Percentiles rank a stretch among this genome's conserved stretches.
These are phyloP conservation scores for Diplosoma virens DNA, from an alignment of 23 tunicate genomes.

Conservation along the genomic window DNA sequence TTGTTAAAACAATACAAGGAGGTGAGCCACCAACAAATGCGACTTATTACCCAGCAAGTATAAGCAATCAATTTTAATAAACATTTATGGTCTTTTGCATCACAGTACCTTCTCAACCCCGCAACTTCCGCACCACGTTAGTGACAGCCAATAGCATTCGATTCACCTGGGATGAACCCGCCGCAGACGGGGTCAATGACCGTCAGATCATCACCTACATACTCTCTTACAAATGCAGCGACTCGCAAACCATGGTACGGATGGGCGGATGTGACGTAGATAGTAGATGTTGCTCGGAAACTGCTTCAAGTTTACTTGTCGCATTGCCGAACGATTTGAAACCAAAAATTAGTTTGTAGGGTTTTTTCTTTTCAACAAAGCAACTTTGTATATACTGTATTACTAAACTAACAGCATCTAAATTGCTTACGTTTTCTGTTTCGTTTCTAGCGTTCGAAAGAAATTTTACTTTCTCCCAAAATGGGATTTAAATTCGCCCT, in stretches of 20 bases:
- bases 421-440: too few species aligned
- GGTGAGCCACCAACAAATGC: constrained; percentile 25
- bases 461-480: background rate
- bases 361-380: too few species aligned
- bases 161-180: constrained; percentile 57
- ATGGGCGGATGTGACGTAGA: too few species aligned
- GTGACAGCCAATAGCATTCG: constrained; percentile 37
- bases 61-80: background rate
- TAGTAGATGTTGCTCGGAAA: too few species aligned
- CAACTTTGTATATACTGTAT: too few species aligned
- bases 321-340: too few species aligned
- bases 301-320: too few species aligned
- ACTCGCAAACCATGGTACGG: too few species aligned
- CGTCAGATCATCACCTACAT: constrained; percentile 51
- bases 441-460: background rate
- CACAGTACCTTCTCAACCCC: constrained; percentile 88
- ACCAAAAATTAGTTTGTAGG: too few species aligned
- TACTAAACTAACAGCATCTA: too few species aligned
- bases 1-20: constrained; percentile 64
- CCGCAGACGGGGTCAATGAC: constrained; percentile 1
- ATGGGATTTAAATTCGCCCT: constrained; percentile 13
- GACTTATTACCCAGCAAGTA: background rate
- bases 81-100: background rate
- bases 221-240: constrained; percentile 50
- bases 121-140: constrained; percentile 59